Conservation (phyloP, 2,888 invertebrate species). For the Alviniconcha strummeri region DNA sequence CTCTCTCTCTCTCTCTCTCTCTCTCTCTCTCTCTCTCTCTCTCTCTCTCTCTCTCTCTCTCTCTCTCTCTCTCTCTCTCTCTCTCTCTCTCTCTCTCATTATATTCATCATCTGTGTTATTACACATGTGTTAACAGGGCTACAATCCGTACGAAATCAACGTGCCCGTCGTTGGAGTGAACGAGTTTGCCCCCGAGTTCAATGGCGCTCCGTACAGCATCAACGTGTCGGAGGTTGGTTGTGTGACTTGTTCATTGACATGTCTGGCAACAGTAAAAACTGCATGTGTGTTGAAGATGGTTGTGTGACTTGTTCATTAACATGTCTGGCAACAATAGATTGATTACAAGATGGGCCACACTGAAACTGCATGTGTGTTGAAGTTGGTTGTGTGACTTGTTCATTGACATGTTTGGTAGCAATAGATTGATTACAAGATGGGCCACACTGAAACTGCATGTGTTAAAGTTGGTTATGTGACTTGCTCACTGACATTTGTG, state of each 20-base stretch:
- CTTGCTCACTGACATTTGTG: not conserved
- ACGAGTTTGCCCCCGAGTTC: too few species aligned
- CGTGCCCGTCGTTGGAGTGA: too few species aligned
- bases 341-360: not conserved
- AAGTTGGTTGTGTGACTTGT: not conserved
- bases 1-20: not conserved
- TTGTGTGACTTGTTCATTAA: not conserved
- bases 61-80: not conserved
- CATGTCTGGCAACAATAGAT: not conserved
- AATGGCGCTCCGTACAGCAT: conserved; percentile 2
- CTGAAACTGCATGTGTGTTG: not conserved
- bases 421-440: not conserved
- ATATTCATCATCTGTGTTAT: not conserved
- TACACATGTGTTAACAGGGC: too few species aligned
- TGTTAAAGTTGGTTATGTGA: not conserved
- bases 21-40: not conserved
- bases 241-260: not conserved
- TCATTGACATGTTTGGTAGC: not conserved
- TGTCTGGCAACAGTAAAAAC: not conserved
- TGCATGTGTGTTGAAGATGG: not conserved
- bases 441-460: not conserved
- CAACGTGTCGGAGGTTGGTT: conserved; percentile 33
- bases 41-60: not conserved
- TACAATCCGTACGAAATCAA: too few species aligned
- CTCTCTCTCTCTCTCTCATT: not conserved